Percentiles rank a stretch among this genome's conserved stretches.
Conservation (phyloP, 1,140 invertebrate genomes). For the Acromyrmex echinatior region DNA sequence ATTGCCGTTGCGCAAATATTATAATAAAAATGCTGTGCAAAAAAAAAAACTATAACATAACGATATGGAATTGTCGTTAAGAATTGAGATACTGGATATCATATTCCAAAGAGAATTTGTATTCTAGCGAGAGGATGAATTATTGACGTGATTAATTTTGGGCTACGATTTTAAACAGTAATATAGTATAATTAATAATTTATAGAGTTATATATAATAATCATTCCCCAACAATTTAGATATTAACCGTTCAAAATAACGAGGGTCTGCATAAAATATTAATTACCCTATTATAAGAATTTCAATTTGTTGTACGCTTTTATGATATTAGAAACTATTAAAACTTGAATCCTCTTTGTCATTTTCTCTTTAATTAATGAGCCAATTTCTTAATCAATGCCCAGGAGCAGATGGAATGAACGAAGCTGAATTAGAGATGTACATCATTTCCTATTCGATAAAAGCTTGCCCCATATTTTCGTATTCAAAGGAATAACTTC, state of each 20-base stretch:
- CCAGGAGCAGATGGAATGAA: background rate
- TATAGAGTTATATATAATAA: constrained; percentile 6
- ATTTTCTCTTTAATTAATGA: constrained; percentile 12
- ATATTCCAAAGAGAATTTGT: background rate
- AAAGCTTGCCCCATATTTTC: constrained; percentile 27
- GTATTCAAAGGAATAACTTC: background rate
- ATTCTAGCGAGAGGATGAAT: background rate
- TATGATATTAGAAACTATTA: constrained; percentile 1
- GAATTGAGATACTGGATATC: background rate
- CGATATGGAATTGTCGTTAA: too few species aligned
- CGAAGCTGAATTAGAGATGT: background rate
- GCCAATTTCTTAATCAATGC: constrained; percentile 32
- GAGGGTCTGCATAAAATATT: background rate
- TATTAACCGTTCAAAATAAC: background rate
- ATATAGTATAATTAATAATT: constrained; percentile 19
- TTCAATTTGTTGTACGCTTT: background rate
- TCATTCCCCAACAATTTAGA: background rate
- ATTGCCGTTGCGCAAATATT: too few species aligned
- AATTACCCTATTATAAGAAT: background rate
- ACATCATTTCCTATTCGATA: constrained; percentile 25
- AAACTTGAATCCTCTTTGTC: background rate
- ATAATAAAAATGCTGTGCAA: too few species aligned
- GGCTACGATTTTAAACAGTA: background rate
- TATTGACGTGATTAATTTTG: constrained; percentile 23
- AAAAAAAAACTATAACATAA: too few species aligned